A percentile compares a stretch with the other conserved stretches of the same genome.
phyloP scores from a whole-genome alignment of 2,888 invertebrate species.

The Saturnia japonica region DNA sequence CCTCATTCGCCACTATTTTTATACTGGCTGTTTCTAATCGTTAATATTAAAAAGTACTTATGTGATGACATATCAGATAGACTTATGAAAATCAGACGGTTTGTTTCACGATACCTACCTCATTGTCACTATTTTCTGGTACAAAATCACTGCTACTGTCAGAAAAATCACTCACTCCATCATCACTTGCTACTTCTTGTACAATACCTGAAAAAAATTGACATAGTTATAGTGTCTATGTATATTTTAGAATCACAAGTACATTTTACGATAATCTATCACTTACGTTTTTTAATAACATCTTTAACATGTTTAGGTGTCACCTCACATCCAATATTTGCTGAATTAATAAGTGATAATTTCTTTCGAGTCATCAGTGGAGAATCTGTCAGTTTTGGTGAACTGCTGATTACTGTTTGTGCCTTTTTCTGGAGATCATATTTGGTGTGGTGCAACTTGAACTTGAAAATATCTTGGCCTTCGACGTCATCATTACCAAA shows the following conservation, averaged over 20 bases:
- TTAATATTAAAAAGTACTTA: no score
- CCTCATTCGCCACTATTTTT: no score
- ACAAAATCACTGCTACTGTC: slow-evolving; percentile 77
- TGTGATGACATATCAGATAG: no score
- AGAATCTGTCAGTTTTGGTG: slow-evolving; percentile 47
- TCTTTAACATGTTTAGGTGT: slow-evolving; percentile 83
- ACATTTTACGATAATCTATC: neutral
- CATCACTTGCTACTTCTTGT: slow-evolving; percentile 66
- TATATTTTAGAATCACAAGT: neutral
- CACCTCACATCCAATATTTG: slow-evolving; percentile 51
- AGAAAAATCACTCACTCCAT: slow-evolving; percentile 75
- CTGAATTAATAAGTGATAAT: slow-evolving; percentile 34
- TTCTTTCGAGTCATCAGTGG: slow-evolving; percentile 69
- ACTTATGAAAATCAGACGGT: no score
- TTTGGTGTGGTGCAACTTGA: slow-evolving; percentile 84
- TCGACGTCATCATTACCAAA: slow-evolving; percentile 84
- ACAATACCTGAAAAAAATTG: slow-evolving; percentile 62
- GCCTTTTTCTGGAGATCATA: slow-evolving; percentile 84
- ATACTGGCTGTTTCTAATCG: no score
- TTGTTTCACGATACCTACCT: no score
- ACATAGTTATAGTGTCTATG: neutral
- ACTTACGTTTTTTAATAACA: slow-evolving; percentile 83
- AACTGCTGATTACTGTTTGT: slow-evolving; percentile 66
- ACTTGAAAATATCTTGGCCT: slow-evolving; percentile 85
- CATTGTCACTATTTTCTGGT: slow-evolving; percentile 63